Evolutionary conservation across 1,140 invertebrate genomes (phyloP), one percentile per base, ranked within the genome.

Genomic region (Drosophila seguyi): DNA sequence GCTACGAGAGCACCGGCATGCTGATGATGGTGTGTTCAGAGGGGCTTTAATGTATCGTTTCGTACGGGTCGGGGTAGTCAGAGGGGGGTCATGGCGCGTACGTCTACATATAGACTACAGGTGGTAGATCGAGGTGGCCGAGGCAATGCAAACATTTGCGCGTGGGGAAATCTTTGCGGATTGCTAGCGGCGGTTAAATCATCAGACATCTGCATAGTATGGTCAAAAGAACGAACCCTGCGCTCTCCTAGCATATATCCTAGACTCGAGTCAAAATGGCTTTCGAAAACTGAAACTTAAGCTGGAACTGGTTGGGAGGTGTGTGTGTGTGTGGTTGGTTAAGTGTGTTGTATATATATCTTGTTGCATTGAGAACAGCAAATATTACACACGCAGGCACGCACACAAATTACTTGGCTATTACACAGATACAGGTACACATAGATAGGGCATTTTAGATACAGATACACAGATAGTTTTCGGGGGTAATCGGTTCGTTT

Each of bases 171-270:
- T 75, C 73, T 75, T 75, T 75, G 60, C 73, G 31, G 27, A 75
- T 75, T 75, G 73, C 73, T 58, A 55, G 47, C 66, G 67, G 58
- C 58, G 59, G 2, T 44, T 65, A 90, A 92, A 92, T 92, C 91
- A 90, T 92, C 91, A 92, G 79, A 92, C 91, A 92, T 90, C 91
- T 92, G 91, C 91, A 90, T 92, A 92, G 91, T 92, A 92, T 92
- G 91, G 91, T 92, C 91, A 92, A 90, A 92, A 92, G 91, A 92
- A 92, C 68, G 65, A 79, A 55, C 20, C 22, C 31, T 57, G 20
- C 25, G 4, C n/a, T 2, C 8, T 20, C 42, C 48, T 55, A 36
- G 20, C 8, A 39, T 25, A 31, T 16, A 22, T 3, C 20, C 44
- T 45, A 3, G 2, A 44, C 44, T 22, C 22, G 10, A 5, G 14